Base-by-base conservation (phyloP, 2,113 vertebrate genomes). In the Phasianus colchicus region DNA sequence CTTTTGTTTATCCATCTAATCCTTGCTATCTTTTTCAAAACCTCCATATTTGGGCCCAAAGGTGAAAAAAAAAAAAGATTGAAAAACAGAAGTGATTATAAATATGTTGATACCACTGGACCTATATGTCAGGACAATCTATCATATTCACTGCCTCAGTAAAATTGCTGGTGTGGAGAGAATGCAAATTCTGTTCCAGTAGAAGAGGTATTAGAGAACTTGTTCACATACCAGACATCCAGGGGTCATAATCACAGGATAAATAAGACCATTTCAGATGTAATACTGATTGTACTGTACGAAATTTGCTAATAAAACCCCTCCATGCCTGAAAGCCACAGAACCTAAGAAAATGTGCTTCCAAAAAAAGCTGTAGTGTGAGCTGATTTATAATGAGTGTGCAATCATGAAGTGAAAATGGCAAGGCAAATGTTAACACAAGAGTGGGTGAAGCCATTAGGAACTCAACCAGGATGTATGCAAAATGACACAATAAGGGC, bases 81-180 rank as follows among this genome's bases (percentile, higher is more conserved):
- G 69, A 38, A 72, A 32, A 72, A 61, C 11, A 88, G 24, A 70
- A 76, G 48, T 57, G 64, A 60, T 88, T 69, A 48, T 29, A 91
- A 91, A 54, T n/a, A 54, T 2, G 16, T 82, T 92, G 94, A 74
- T 80, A 74, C 20, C 32, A 4, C 40, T 18, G 55, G 69, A 69
- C 79, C 73, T 24, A 2, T 17, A 4, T 12, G 60, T 55, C 82
- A 83, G 71, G 69, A 32, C 13, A 82, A 90, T 93, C 67, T 34
- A 48, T 80, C 92, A 70, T 82, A n/a, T 81, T 63, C 89, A 66
- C 25, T 78, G 25, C 84, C 76, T 54, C 76, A 7, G 20, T n/a
- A 83, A 70, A 92, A 88, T 5, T 66, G 80, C 82, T 82, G 70
- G 3, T 76, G 93, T 66, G 92, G 65, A 84, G 83, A 92, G 92